A percentile compares a stretch with the other conserved stretches of the same genome.
Conservation (phyloP, 1,140 invertebrate genomes). For the Papilio aristodemus region DNA sequence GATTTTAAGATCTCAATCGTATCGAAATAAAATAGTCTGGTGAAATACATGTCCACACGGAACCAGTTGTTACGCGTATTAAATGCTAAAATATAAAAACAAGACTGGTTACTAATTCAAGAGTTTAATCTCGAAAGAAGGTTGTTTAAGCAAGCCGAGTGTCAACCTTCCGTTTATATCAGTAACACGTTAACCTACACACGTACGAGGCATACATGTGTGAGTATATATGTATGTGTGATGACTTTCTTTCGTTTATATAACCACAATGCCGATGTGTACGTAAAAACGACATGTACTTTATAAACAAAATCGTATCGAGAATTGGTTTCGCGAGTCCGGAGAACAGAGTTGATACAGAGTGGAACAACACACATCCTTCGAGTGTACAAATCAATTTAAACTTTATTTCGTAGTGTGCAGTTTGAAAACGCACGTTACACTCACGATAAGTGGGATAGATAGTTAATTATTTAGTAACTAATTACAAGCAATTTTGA, state of each 20-base stretch:
- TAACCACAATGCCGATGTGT: conserved; percentile 51
- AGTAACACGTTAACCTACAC: conserved; percentile 59
- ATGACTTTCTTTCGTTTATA: conserved; percentile 65
- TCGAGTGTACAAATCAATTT: not conserved
- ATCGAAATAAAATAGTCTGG: not conserved
- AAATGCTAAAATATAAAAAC: not conserved
- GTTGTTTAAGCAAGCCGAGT: conserved; percentile 28
- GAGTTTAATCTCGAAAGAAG: conserved; percentile 30
- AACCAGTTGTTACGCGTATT: conserved; percentile 3
- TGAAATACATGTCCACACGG: not conserved
- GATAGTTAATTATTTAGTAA: not conserved
- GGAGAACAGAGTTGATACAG: conserved; percentile 31
- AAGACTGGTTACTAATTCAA: conserved; percentile 32
- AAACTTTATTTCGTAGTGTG: not conserved
- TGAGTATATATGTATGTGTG: conserved; percentile 33
- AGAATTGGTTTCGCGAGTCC: conserved; percentile 47
- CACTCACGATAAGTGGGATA: not conserved
- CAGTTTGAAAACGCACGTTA: not conserved
- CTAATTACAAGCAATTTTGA: not conserved
- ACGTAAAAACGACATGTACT: conserved; percentile 55
- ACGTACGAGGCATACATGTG: conserved; percentile 37
- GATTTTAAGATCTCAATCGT: conserved; percentile 1
- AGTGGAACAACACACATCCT: conserved; percentile 23
- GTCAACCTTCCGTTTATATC: conserved; percentile 55
- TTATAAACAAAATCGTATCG: conserved; percentile 58